Conservation (phyloP, 2,888 invertebrate genomes). For the Drosophila flavopinicola region DNA sequence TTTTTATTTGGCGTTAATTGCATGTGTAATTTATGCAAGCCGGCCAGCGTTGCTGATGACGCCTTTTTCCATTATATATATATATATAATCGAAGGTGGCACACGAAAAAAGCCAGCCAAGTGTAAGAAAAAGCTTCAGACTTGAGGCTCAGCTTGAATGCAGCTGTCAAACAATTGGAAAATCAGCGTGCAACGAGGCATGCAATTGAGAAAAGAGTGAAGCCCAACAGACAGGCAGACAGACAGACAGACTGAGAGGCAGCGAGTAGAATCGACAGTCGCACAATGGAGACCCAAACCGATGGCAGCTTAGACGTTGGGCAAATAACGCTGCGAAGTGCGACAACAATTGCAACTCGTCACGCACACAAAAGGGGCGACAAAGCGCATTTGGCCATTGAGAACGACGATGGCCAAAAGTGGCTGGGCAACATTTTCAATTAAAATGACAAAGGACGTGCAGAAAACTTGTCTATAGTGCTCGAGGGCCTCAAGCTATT, state of each 20-base stretch:
- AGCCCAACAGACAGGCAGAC: constrained; percentile 4
- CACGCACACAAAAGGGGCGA: constrained; percentile 20
- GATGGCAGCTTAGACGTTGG: constrained; percentile 31
- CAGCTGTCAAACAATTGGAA: constrained; percentile 44
- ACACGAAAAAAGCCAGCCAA: constrained; percentile 29
- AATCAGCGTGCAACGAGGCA: constrained; percentile 50
- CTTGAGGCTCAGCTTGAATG: constrained; percentile 27
- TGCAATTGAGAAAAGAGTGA: constrained; percentile 24
- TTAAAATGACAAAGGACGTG: constrained; percentile 69
- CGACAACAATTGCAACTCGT: constrained; percentile 41
- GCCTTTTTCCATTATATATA: constrained; percentile 11
- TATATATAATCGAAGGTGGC: constrained; percentile 6
- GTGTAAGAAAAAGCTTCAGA: constrained; percentile 28
- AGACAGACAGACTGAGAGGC: constrained; percentile 10
- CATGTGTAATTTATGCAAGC: constrained; percentile 38
- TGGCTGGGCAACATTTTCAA: constrained; percentile 58
- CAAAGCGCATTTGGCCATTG: constrained; percentile 32
- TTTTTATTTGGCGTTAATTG: constrained; percentile 38
- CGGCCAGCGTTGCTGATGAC: constrained; percentile 2
- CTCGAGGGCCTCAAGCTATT: constrained; percentile 7
- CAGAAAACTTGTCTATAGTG: constrained; percentile 15
- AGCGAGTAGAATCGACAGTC: constrained; percentile 14
- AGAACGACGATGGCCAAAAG: constrained; percentile 4
- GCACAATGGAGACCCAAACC: constrained; percentile 37
- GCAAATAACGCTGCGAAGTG: constrained; percentile 44